phyloP scores from a whole-genome alignment of 1,140 invertebrate genomes.

The Belonocnema kinseyi region DNA sequence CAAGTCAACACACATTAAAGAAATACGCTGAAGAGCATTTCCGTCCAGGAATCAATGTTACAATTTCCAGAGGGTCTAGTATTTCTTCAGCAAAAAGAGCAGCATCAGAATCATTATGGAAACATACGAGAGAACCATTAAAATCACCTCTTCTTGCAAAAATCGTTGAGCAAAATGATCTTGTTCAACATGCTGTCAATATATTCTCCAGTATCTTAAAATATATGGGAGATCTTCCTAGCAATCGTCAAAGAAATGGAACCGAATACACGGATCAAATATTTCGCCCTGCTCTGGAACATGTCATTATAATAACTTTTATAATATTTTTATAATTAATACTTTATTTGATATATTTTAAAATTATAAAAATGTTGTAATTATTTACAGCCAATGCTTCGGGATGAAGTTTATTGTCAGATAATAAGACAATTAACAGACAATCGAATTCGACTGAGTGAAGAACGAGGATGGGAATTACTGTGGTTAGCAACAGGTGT shows the following conservation, averaged over 20 bases:
- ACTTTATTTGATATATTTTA: background rate
- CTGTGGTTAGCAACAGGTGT: constrained; percentile 93
- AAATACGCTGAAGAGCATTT: constrained; percentile 90
- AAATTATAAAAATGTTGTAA: background rate
- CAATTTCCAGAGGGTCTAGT: constrained; percentile 43
- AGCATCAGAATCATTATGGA: constrained; percentile 84
- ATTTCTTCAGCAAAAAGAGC: constrained; percentile 79
- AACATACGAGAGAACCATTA: constrained; percentile 89
- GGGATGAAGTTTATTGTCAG: constrained; percentile 96
- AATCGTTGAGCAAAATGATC: constrained; percentile 84
- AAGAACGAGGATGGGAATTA: constrained; percentile 94
- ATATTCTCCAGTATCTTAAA: constrained; percentile 91
- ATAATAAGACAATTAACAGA: constrained; percentile 95
- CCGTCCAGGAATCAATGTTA: constrained; percentile 74
- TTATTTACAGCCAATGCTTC: constrained; percentile 81
- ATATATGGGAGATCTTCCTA: constrained; percentile 96
- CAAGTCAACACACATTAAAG: constrained; percentile 87
- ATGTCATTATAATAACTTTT: constrained; percentile 75
- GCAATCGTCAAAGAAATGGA: constrained; percentile 81
- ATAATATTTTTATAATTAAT: background rate
- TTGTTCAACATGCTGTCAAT: constrained; percentile 84
- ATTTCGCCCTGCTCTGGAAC: constrained; percentile 87
- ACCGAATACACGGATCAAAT: constrained; percentile 92
- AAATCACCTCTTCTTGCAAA: constrained; percentile 91
- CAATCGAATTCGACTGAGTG: constrained; percentile 87